Evolutionary conservation across 1,140 invertebrate genomes (phyloP).

Genomic region (Euschistus heros): DNA sequence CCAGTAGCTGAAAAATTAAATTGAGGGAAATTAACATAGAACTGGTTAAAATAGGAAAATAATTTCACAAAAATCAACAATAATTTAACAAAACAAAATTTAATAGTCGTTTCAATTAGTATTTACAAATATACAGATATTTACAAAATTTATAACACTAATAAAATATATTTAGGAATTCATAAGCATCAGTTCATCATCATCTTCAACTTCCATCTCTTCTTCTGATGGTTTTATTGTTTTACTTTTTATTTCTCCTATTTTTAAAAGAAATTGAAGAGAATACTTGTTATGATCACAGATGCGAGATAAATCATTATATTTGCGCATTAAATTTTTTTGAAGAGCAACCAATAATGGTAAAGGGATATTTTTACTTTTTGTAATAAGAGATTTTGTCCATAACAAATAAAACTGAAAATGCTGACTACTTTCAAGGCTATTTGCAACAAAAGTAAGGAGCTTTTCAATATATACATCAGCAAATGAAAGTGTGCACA

Average conservation of each 20-base stretch:
- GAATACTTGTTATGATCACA: conserved; percentile 76
- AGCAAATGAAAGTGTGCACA: conserved; percentile 57
- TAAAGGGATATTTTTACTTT: conserved; percentile 43
- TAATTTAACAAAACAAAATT: no score
- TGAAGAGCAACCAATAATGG: conserved; percentile 60
- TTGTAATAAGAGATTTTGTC: conserved; percentile 54
- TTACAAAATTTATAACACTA: not conserved
- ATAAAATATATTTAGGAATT: not conserved
- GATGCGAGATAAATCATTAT: conserved; percentile 74
- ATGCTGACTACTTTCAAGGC: conserved; percentile 65
- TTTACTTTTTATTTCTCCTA: not conserved
- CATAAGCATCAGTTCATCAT: not conserved
- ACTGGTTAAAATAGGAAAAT: no score
- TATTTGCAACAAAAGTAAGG: conserved; percentile 53
- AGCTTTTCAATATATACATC: conserved; percentile 65
- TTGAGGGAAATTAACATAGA: no score
- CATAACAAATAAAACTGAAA: conserved; percentile 82
- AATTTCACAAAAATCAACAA: no score
- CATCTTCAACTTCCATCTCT: conserved; percentile 1
- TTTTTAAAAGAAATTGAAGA: conserved; percentile 40
- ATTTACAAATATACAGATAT: not conserved
- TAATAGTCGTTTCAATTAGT: not conserved
- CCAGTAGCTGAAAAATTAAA: no score
- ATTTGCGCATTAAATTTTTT: conserved; percentile 67
- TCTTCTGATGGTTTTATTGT: not conserved